A percentile compares a stretch with the other conserved stretches of the same genome.
phyloP scores from a whole-genome alignment of 1,140 invertebrate genomes.

The Phocides pigmalion region DNA sequence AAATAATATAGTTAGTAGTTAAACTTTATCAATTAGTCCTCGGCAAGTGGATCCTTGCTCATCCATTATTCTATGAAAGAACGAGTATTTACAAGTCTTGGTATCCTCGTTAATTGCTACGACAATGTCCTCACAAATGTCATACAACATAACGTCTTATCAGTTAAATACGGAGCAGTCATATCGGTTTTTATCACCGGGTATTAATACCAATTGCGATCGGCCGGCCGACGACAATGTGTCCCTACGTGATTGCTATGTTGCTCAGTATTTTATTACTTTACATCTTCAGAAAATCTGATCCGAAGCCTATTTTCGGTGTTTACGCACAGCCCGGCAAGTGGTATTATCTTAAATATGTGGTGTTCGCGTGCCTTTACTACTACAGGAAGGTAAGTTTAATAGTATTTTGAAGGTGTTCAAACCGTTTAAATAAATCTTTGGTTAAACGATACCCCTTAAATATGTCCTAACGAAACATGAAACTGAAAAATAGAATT shows the following conservation, averaged over 20 bases:
- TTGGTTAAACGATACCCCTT: no score
- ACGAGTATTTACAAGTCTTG: no score
- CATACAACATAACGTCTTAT: conserved; percentile 2
- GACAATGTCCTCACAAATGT: no score
- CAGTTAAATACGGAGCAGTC: conserved; percentile 12
- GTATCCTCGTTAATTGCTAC: no score
- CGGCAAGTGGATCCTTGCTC: no score
- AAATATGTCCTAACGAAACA: no score
- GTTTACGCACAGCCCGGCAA: conserved; percentile 85
- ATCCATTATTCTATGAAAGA: no score
- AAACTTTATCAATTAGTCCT: no score
- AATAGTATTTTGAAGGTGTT: no score
- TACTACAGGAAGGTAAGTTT: conserved; percentile 83
- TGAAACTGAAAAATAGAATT: no score
- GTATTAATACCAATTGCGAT: conserved; percentile 28
- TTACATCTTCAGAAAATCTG: conserved; percentile 48
- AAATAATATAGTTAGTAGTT: no score
- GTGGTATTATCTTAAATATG: conserved; percentile 87
- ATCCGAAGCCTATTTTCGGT: conserved; percentile 83
- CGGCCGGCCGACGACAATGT: conserved; percentile 6
- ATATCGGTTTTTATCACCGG: conserved; percentile 14
- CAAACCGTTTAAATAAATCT: no score
- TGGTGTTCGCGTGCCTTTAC: conserved; percentile 82
- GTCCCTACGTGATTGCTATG: conserved; percentile 3
- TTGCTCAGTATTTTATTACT: conserved; percentile 46